phyloP scores from a whole-genome alignment of 2,888 invertebrate species.

The Spodoptera picta region DNA sequence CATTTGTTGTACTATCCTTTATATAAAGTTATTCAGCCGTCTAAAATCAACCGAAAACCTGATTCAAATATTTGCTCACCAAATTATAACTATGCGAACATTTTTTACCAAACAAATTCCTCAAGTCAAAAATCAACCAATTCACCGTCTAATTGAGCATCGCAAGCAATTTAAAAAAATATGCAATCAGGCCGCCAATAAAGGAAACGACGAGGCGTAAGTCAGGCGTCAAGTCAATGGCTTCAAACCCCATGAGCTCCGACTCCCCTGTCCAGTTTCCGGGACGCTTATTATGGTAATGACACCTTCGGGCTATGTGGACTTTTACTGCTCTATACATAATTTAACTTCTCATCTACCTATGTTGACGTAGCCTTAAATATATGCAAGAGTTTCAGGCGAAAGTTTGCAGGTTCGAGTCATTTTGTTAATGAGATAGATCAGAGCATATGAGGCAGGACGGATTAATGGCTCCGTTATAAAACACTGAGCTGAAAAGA shows the following conservation, averaged over 20 bases:
- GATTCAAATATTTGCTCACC: background rate
- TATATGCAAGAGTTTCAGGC: background rate
- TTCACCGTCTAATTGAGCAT: constrained; percentile 31
- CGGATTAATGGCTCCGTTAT: no score
- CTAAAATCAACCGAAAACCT: no score
- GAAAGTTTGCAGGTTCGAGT: background rate
- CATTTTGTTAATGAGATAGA: background rate
- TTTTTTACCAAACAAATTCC: background rate
- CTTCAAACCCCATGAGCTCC: constrained; percentile 37
- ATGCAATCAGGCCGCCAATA: constrained; percentile 54
- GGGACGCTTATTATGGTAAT: constrained; percentile 57
- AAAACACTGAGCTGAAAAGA: no score
- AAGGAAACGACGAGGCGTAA: constrained; percentile 49
- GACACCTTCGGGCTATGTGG: constrained; percentile 41
- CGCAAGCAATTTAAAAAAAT: constrained; percentile 25
- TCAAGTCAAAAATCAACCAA: constrained; percentile 9
- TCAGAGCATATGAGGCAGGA: background rate
- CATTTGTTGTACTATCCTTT: no score
- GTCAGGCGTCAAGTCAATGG: constrained; percentile 58
- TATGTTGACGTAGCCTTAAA: constrained; percentile 29
- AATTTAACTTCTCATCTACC: constrained; percentile 40
- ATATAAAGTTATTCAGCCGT: no score
- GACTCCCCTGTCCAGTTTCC: constrained; percentile 50
- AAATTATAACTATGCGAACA: background rate
- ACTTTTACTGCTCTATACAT: constrained; percentile 44